Evolutionary conservation across 2,113 vertebrate genomes (phyloP).

Genomic region (Phyllostomus hastatus): DNA sequence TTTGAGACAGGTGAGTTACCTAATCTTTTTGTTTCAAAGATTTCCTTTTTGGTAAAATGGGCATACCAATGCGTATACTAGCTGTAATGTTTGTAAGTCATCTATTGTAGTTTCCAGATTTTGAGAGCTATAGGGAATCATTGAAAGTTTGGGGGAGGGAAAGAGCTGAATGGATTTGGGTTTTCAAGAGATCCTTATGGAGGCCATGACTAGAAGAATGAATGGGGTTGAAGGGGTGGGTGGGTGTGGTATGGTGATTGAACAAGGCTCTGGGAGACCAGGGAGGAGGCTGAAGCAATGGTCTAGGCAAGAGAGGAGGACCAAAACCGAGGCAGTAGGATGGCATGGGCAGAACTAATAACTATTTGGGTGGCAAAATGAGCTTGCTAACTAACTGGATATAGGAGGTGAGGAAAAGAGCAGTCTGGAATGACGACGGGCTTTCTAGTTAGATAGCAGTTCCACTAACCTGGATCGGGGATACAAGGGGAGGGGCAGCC

Average conservation of each 20-base stretch:
- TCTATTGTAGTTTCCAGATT: not conserved
- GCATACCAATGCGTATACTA: not conserved
- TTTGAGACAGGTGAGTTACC: not conserved
- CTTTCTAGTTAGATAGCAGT: not conserved
- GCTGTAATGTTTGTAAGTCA: not conserved
- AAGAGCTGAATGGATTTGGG: not conserved
- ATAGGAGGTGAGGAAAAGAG: not conserved
- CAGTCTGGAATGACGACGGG: not conserved
- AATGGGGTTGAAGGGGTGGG: not conserved
- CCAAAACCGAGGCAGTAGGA: not conserved
- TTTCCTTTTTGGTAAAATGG: not conserved
- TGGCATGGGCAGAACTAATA: not conserved
- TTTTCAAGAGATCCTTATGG: not conserved
- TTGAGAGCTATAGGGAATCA: not conserved
- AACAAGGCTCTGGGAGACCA: not conserved
- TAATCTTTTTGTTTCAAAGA: not conserved
- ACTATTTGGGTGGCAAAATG: not conserved
- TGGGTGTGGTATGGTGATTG: fast-evolving
- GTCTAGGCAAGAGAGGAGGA: not conserved
- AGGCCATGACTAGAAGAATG: not conserved
- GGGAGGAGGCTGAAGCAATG: not conserved
- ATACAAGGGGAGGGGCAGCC: not conserved
- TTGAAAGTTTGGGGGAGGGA: not conserved
- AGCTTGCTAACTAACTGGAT: not conserved
- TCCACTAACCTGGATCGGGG: not conserved